Evolutionary conservation across 2,888 invertebrate species (phyloP).

Genomic region (Elgonia sp.): DNA sequence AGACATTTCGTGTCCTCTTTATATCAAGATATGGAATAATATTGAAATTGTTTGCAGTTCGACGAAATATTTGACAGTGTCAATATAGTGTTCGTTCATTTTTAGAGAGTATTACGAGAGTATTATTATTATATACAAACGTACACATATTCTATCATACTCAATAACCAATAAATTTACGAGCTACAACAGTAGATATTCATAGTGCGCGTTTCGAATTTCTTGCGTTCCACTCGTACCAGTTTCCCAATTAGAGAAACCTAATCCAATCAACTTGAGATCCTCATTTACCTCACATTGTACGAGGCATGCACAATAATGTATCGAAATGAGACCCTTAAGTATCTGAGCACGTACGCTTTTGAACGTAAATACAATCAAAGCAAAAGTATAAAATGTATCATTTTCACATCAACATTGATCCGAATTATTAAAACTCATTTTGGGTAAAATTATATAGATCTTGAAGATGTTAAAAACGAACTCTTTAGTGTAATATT

Average conservation of each 20-base stretch:
- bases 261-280: slow-evolving; percentile 76
- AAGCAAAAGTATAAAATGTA: slow-evolving; percentile 26
- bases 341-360: slow-evolving; percentile 66
- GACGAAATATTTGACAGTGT: no score
- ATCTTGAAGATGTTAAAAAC: no score
- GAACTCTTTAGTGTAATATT: no score
- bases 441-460: no score
- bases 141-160: slow-evolving; percentile 38
- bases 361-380: slow-evolving; percentile 34
- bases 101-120: no score
- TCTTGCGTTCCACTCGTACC: slow-evolving; percentile 74
- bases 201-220: slow-evolving; percentile 68
- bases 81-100: no score
- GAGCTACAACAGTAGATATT: slow-evolving; percentile 62
- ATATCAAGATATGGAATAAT: no score
- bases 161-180: slow-evolving; percentile 66
- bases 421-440: neutral
- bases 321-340: slow-evolving; percentile 71
- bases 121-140: slow-evolving; percentile 9
- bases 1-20: no score
- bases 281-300: slow-evolving; percentile 72
- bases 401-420: slow-evolving; percentile 11
- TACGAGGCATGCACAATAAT: slow-evolving; percentile 68
- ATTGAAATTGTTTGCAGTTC: no score
- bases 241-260: slow-evolving; percentile 77